Conservation (phyloP, 2,888 invertebrate genomes). For the Scaptomyza flava region DNA sequence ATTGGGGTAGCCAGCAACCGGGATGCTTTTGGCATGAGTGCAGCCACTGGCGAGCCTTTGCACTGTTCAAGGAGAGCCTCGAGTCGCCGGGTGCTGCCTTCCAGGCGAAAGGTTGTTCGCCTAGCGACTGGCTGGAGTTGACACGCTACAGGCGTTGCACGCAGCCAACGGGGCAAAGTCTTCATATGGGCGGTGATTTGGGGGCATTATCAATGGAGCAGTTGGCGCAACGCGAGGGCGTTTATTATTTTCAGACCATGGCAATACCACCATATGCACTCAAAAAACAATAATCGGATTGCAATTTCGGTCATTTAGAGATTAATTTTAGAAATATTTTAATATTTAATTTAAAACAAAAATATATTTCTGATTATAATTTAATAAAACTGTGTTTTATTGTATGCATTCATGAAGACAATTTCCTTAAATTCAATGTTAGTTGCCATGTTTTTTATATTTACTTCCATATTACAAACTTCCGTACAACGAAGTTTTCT, state of each 20-base stretch:
- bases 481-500: no score
- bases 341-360: no score
- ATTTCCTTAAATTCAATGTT: no score
- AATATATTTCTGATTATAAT: no score
- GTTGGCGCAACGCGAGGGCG: slow-evolving; percentile 64
- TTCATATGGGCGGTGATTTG: slow-evolving; percentile 75
- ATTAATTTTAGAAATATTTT: not conserved
- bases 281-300: not conserved
- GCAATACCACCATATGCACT: slow-evolving; percentile 64
- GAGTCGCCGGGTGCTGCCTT: slow-evolving; percentile 36
- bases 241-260: slow-evolving; percentile 79
- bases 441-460: no score
- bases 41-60: slow-evolving; percentile 81
- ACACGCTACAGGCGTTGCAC: slow-evolving; percentile 67
- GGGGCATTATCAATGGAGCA: slow-evolving; percentile 47
- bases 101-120: slow-evolving; percentile 68
- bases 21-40: slow-evolving; percentile 85
- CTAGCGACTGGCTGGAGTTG: slow-evolving; percentile 69
- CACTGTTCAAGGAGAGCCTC: slow-evolving; percentile 74
- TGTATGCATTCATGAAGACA: no score
- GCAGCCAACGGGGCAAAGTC: slow-evolving; percentile 45
- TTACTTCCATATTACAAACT: no score
- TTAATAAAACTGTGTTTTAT: no score
- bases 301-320: not conserved
- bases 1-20: slow-evolving; percentile 87